Evolutionary conservation across 2,888 invertebrate species (phyloP).

Genomic region (Abrostola triplasia): DNA sequence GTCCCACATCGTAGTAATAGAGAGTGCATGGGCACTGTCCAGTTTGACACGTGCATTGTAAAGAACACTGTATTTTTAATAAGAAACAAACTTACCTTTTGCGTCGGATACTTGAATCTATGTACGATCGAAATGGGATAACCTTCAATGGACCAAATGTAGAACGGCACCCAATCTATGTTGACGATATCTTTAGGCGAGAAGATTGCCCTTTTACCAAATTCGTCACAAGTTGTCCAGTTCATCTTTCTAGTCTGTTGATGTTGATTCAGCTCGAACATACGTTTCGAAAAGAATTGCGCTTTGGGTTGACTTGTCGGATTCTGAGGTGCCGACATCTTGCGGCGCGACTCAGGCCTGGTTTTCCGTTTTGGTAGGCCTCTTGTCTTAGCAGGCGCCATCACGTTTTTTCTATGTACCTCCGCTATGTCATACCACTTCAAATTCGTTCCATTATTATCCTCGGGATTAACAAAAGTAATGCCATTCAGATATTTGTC

Average conservation of each 20-base stretch:
- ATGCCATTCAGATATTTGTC: slow-evolving; percentile 32
- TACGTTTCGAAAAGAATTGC: neutral
- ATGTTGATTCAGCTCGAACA: slow-evolving; percentile 1
- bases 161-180: slow-evolving; percentile 76
- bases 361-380: slow-evolving; percentile 2
- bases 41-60: no score
- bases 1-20: no score
- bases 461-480: neutral
- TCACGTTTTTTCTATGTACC: slow-evolving; percentile 55
- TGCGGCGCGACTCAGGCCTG: neutral
- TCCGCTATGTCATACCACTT: slow-evolving; percentile 55
- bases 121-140: slow-evolving; percentile 53
- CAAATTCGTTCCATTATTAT: slow-evolving; percentile 26
- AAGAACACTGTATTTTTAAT: neutral
- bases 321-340: accelerated
- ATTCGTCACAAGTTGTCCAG: slow-evolving; percentile 75
- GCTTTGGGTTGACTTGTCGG: neutral
- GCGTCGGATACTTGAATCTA: slow-evolving; percentile 68
- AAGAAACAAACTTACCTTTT: slow-evolving; percentile 61
- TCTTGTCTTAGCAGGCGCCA: neutral
- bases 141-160: slow-evolving; percentile 64
- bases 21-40: no score
- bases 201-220: slow-evolving; percentile 64
- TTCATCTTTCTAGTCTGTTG: slow-evolving; percentile 27
- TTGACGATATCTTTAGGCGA: slow-evolving; percentile 71